Conservation (phyloP, 2,797 vertebrate species). For the Cynodonichthys magdalenae region DNA sequence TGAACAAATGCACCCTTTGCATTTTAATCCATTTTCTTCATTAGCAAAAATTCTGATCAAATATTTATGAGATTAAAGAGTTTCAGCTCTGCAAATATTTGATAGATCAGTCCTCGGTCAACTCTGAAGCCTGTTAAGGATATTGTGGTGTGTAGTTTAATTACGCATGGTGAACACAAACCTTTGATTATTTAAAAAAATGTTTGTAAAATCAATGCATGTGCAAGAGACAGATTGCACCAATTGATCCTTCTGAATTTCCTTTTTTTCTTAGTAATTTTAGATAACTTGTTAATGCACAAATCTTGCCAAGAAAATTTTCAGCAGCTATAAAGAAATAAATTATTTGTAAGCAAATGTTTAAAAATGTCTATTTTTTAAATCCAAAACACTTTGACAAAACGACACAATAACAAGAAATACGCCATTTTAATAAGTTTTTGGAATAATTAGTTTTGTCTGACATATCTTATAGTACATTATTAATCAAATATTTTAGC, state of each 20-base stretch:
- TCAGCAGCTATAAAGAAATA: no score
- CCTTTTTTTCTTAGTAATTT: background rate
- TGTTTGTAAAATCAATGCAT: slow-evolving; percentile 36
- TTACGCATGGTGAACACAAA: slow-evolving; percentile 40
- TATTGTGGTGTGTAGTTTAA: slow-evolving; percentile 34
- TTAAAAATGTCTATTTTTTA: no score
- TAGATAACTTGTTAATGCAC: background rate
- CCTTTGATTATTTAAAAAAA: slow-evolving; percentile 48
- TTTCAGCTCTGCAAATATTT: slow-evolving; percentile 48
- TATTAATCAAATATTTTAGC: no score
- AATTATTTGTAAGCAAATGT: no score
- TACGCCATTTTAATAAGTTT: no score
- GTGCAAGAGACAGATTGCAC: slow-evolving; percentile 54
- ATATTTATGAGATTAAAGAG: slow-evolving; percentile 45
- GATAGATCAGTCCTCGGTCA: slow-evolving; percentile 34
- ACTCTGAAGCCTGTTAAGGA: slow-evolving; percentile 42
- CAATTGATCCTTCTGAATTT: slow-evolving; percentile 54
- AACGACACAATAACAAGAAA: no score
- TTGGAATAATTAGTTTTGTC: no score
- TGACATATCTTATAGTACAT: no score
- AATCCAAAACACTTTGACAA: no score
- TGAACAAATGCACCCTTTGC: slow-evolving; percentile 52
- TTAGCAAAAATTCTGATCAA: slow-evolving; percentile 47
- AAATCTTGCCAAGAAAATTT: no score
- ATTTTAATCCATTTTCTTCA: slow-evolving; percentile 38